phyloP scores from a whole-genome alignment of 2,888 invertebrate species.

The Acleris literana region DNA sequence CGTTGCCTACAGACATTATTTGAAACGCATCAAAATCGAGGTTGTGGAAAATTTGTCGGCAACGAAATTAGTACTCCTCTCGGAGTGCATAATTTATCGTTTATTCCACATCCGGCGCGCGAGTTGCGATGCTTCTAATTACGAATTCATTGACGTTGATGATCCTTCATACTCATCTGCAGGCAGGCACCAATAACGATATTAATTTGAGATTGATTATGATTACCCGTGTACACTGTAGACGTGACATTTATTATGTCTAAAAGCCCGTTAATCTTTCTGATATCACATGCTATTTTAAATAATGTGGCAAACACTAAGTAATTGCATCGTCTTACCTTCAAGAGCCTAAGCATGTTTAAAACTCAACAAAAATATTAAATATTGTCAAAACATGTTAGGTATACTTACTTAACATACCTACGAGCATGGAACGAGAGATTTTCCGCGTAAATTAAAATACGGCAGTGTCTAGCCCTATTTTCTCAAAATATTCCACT shows the following conservation, averaged over 20 bases:
- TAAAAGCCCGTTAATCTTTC: constrained; percentile 15
- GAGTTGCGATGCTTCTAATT: constrained; percentile 71
- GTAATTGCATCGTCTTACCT: not conserved
- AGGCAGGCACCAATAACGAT: constrained; percentile 33
- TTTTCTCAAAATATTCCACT: no score
- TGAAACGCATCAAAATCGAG: constrained; percentile 83
- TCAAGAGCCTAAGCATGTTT: no score
- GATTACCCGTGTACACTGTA: constrained; percentile 1
- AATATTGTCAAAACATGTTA: no score
- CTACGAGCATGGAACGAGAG: no score
- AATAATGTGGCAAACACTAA: not conserved
- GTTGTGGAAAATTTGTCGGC: constrained; percentile 82
- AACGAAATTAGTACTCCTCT: constrained; percentile 81
- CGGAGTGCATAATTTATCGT: constrained; percentile 80
- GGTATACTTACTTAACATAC: no score
- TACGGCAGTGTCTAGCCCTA: no score
- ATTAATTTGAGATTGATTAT: constrained; percentile 42
- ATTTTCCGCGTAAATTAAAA: no score
- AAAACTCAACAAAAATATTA: no score
- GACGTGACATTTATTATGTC: constrained; percentile 18
- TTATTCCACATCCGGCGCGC: constrained; percentile 69
- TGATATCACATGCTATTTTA: not conserved
- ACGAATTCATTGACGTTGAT: constrained; percentile 72
- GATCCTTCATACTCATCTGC: constrained; percentile 44
- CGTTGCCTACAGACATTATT: constrained; percentile 83